Conservation (phyloP, 2,888 invertebrate genomes). For the Heliconius ismenius region DNA sequence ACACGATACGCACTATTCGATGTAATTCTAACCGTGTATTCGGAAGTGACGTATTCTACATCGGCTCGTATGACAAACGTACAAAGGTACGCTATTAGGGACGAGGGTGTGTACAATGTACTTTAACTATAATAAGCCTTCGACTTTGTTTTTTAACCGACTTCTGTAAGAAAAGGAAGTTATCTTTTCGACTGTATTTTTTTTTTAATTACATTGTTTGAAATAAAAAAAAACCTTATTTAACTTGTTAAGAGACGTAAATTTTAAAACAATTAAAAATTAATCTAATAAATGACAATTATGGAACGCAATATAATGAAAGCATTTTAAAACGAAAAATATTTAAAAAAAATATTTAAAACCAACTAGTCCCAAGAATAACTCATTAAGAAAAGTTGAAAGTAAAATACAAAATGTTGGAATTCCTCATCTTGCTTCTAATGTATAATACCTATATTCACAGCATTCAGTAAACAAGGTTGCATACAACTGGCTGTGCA, state of each 20-base stretch:
- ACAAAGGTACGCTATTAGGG: slow-evolving; percentile 19
- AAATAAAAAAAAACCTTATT: too few relatives aligned
- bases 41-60: slow-evolving; percentile 22
- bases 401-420: slow-evolving; percentile 23
- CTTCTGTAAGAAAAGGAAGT: too few relatives aligned
- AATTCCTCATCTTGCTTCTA: slow-evolving; percentile 21
- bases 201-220: too few relatives aligned
- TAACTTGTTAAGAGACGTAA: too few relatives aligned
- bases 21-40: slow-evolving; percentile 16
- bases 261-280: too few relatives aligned
- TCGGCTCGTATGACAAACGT: slow-evolving; percentile 17
- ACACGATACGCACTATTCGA: not conserved
- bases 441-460: slow-evolving; percentile 7
- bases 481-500: slow-evolving; percentile 32
- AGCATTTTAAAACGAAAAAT: not conserved
- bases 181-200: too few relatives aligned
- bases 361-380: not conserved
- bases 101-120: slow-evolving; percentile 25
- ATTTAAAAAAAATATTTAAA: not conserved
- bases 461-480: slow-evolving; percentile 35
- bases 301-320: not conserved
- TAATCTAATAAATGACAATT: too few relatives aligned
- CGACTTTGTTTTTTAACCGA: not conserved
- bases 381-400: not conserved
- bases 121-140: slow-evolving; percentile 4